A percentile compares a stretch with the other conserved stretches of the same genome.
phyloP scores from a whole-genome alignment of 2,113 vertebrate species.

The Haplotaxodon microlepis region DNA sequence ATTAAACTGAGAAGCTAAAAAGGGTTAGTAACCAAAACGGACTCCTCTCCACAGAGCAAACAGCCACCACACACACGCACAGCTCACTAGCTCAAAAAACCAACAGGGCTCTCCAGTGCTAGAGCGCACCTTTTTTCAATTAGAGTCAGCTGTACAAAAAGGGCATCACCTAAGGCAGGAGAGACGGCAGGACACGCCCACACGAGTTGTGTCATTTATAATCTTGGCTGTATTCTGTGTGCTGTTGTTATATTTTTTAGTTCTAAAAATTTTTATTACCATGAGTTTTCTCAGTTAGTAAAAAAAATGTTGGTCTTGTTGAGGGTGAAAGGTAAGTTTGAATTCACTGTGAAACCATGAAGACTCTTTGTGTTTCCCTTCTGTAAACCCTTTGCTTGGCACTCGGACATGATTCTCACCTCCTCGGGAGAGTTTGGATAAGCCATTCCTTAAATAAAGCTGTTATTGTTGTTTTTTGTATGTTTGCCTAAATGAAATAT shows the following conservation, averaged over 20 bases:
- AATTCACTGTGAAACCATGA: neutral
- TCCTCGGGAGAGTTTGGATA: neutral
- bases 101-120: neutral
- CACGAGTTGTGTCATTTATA: accelerated
- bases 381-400: neutral
- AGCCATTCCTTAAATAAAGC: accelerated
- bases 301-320: neutral
- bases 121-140: neutral
- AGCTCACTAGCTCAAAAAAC: neutral
- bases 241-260: neutral
- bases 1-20: neutral
- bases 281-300: neutral
- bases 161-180: accelerated
- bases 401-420: neutral
- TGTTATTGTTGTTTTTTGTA: neutral
- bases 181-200: neutral
- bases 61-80: accelerated
- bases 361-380: neutral
- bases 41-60: neutral
- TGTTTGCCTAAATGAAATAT: neutral
- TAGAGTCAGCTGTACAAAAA: neutral
- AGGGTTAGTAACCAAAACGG: neutral
- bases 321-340: neutral
- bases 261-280: neutral
- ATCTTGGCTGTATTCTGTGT: neutral